Evolutionary conservation across 1,140 invertebrate species (phyloP).

Genomic region (Panulirus ornatus): DNA sequence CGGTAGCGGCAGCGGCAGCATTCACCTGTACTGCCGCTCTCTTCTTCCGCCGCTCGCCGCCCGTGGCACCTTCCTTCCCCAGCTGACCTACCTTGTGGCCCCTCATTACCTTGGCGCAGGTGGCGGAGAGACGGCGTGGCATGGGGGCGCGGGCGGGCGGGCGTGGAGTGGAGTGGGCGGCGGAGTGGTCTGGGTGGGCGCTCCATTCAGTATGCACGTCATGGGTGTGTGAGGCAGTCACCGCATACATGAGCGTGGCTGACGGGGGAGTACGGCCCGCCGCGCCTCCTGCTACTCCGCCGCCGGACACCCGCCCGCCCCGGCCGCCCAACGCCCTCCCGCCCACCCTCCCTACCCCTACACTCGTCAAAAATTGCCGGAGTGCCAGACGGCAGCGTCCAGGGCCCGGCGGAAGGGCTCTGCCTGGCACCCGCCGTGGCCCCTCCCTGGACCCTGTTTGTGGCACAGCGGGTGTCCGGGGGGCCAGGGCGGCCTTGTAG

Average conservation of each 20-base stretch:
- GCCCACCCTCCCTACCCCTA: conserved; percentile 30
- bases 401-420: background rate
- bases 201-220: conserved; percentile 45
- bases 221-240: background rate
- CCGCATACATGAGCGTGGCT: conserved; percentile 45
- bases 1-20: too few relatives aligned
- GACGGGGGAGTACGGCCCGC: background rate
- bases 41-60: background rate
- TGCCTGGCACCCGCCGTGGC: conserved; percentile 30
- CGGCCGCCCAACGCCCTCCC: conserved; percentile 47
- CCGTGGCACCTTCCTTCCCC: too few relatives aligned
- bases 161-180: conserved; percentile 16
- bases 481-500: conserved; percentile 38
- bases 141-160: too few relatives aligned
- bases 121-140: too few relatives aligned
- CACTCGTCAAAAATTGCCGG: conserved; percentile 15
- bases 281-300: conserved; percentile 48
- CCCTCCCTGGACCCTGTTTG: conserved; percentile 41
- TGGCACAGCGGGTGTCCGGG: conserved; percentile 42
- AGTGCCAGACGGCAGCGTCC: background rate
- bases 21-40: too few relatives aligned
- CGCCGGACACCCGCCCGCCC: conserved; percentile 27
- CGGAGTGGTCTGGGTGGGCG: background rate
- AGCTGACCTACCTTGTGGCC: too few relatives aligned
- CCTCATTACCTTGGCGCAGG: too few relatives aligned